Conservation (phyloP, 2,113 vertebrate genomes). For the Alectura lathami region DNA sequence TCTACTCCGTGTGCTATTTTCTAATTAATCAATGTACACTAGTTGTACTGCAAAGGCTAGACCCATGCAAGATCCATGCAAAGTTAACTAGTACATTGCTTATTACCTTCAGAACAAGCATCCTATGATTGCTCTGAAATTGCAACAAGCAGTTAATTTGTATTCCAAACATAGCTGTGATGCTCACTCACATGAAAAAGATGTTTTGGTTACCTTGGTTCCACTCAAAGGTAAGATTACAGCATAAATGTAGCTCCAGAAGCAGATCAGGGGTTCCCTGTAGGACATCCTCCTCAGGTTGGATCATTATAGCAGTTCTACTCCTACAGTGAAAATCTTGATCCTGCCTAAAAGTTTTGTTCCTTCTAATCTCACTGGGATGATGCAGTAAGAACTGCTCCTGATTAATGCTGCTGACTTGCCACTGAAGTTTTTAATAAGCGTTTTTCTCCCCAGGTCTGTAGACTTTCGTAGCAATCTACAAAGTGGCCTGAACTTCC, state of each 20-base stretch:
- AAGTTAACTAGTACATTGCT: not conserved
- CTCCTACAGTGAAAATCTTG: slow-evolving; percentile 15
- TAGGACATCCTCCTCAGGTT: not conserved
- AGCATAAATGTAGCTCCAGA: not conserved
- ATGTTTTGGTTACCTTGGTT: not conserved
- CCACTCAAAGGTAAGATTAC: not conserved
- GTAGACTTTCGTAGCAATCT: not conserved
- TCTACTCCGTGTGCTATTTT: not conserved
- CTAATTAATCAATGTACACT: not conserved
- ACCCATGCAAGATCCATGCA: not conserved
- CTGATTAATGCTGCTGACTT: not conserved
- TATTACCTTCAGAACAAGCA: fast-evolving
- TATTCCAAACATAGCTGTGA: not conserved
- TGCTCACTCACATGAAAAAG: not conserved
- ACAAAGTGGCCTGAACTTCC: not conserved
- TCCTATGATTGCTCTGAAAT: not conserved
- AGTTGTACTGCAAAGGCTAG: not conserved
- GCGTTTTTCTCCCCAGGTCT: not conserved
- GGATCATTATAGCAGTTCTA: not conserved
- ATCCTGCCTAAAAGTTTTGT: not conserved
- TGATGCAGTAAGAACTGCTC: not conserved
- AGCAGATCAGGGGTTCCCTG: not conserved
- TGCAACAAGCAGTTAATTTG: not conserved
- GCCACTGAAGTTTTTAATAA: not conserved
- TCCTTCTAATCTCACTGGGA: not conserved